phyloP scores from a whole-genome alignment of 92 coral and sea anemone species.

The Montipora capitata region DNA sequence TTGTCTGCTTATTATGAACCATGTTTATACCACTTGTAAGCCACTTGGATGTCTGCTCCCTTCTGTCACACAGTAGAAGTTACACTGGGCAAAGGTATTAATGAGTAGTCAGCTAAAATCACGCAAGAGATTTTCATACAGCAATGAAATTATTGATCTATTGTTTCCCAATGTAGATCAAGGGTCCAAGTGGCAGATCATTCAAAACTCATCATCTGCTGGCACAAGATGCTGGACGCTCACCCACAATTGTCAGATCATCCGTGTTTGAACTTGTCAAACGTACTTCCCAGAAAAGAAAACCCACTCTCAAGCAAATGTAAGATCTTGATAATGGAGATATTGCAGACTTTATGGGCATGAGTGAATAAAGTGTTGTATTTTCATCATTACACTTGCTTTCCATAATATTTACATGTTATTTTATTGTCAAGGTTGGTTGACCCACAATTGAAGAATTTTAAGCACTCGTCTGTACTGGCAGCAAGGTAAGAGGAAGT shows the following conservation, averaged over 20 bases:
- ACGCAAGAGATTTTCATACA: too few species aligned
- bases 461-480: constrained; percentile 81
- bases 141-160: neutral
- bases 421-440: constrained; percentile 72
- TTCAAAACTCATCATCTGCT: constrained; percentile 88
- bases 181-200: constrained; percentile 74
- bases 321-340: constrained; percentile 25
- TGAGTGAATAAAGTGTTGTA: neutral
- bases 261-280: constrained; percentile 95
- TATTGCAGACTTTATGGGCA: neutral
- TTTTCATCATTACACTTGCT: neutral
- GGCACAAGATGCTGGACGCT: constrained; percentile 90
- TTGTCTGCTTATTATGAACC: too few species aligned
- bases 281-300: constrained; percentile 95
- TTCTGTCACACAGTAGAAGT: too few species aligned
- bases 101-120: too few species aligned
- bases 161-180: constrained; percentile 22
- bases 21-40: too few species aligned
- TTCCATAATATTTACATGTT: neutral
- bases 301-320: constrained; percentile 96
- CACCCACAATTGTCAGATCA: constrained; percentile 93
- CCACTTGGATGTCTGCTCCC: too few species aligned
- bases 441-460: constrained; percentile 86
- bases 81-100: too few species aligned
- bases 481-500: constrained; percentile 71